Percentiles rank a stretch among this genome's conserved stretches.
These are phyloP conservation scores for Dusona sp. DNA, from an alignment of 2,888 invertebrate genomes.

Conservation along the genomic window DNA sequence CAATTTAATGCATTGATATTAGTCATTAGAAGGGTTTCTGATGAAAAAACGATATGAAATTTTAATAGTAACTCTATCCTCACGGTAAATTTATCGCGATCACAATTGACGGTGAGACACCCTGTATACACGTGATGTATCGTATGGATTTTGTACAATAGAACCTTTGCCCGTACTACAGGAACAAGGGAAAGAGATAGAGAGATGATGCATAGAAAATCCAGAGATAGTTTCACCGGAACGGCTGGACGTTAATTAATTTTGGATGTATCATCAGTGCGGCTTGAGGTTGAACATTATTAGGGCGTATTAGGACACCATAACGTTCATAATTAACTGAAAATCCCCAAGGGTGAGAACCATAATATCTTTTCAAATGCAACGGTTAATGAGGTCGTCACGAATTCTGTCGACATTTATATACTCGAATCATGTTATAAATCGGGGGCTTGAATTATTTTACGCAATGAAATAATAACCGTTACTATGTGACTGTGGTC, in stretches of 20 bases:
- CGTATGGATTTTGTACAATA: slow-evolving; percentile 2
- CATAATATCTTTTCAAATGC: slow-evolving; percentile 13
- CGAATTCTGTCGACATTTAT: background rate
- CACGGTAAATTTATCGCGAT: background rate
- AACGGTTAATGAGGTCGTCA: background rate
- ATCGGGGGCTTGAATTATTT: background rate
- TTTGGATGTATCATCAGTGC: slow-evolving; percentile 74
- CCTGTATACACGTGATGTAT: background rate
- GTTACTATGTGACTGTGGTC: background rate
- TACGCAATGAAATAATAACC: background rate
- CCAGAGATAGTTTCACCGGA: slow-evolving; percentile 71
- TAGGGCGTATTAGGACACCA: slow-evolving; percentile 71
- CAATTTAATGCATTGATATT: background rate
- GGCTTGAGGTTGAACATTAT: slow-evolving; percentile 69
- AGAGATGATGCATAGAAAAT: slow-evolving; percentile 12
- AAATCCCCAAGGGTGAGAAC: slow-evolving; percentile 60
- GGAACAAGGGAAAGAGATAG: slow-evolving; percentile 3
- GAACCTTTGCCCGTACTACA: background rate
- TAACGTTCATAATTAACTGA: slow-evolving; percentile 73
- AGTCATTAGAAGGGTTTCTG: background rate
- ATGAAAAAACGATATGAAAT: too few relatives aligned
- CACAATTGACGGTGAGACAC: background rate
- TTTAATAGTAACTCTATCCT: background rate
- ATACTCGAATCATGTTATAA: background rate
- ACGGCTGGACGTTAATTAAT: slow-evolving; percentile 74